These are phyloP conservation scores for Linnaemya tessellans DNA, from an alignment of 2,888 invertebrate genomes.

Conservation along the genomic window DNA sequence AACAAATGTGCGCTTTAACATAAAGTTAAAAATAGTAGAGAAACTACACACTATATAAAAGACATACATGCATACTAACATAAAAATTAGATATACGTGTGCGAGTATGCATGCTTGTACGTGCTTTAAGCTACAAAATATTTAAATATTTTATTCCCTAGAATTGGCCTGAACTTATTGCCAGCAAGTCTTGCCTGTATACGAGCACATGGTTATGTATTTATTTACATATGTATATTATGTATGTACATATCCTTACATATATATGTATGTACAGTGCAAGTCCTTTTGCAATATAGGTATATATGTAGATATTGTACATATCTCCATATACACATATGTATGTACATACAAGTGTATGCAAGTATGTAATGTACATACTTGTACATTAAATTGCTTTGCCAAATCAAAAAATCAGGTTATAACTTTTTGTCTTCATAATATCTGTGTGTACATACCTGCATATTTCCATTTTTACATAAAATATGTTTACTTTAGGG, in stretches of 20 bases:
- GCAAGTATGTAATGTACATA: too few relatives aligned
- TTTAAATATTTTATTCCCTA: neutral
- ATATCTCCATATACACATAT: neutral
- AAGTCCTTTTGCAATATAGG: too few relatives aligned
- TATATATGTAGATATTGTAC: neutral
- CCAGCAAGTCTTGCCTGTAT: neutral
- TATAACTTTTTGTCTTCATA: neutral
- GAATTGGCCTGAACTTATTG: neutral
- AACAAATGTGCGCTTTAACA: neutral
- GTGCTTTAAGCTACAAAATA: neutral
- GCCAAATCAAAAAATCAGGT: neutral
- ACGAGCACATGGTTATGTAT: neutral
- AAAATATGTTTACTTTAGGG: neutral
- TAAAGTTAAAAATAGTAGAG: conserved; percentile 11
- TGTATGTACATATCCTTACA: neutral
- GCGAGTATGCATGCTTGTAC: neutral
- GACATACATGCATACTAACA: neutral
- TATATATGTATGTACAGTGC: neutral
- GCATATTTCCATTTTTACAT: neutral
- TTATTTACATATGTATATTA: neutral
- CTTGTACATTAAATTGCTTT: neutral
- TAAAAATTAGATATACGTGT: neutral
- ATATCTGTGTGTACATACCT: neutral
- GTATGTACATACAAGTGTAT: neutral
- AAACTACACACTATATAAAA: conserved; percentile 6